Conservation (phyloP, 2,113 vertebrate genomes). For the Trinectes maculatus region DNA sequence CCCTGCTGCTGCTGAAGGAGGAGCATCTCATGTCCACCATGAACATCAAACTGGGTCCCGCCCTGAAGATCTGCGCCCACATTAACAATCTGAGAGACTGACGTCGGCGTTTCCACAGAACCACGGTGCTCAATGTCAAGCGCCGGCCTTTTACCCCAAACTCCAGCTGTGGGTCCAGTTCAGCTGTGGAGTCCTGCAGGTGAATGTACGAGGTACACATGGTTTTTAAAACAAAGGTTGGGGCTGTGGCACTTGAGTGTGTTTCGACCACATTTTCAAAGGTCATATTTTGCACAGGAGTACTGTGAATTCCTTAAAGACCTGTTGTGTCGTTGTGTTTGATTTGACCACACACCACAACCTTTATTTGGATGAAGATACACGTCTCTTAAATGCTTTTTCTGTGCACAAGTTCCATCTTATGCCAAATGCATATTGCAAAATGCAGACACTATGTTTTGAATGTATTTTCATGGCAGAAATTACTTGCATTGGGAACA, state of each 20-base stretch:
- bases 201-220: slow-evolving; percentile 5
- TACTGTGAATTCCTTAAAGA: neutral
- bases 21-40: slow-evolving; percentile 99
- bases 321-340: neutral
- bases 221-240: neutral
- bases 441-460: slow-evolving; percentile 23
- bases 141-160: neutral
- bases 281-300: neutral
- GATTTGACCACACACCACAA: neutral
- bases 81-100: slow-evolving; percentile 94
- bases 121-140: neutral
- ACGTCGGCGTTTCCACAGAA: slow-evolving; percentile 39
- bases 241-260: slow-evolving; percentile 19
- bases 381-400: neutral
- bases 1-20: slow-evolving; percentile 94
- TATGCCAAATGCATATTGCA: too few species aligned
- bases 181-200: slow-evolving; percentile 7
- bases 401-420: slow-evolving; percentile 2
- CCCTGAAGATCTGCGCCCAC: slow-evolving; percentile 98
- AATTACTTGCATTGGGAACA: neutral
- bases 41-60: slow-evolving; percentile 98
- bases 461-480: slow-evolving; percentile 44
- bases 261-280: neutral
- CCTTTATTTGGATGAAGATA: neutral
- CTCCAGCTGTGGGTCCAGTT: neutral